Percentiles rank a stretch among this genome's conserved stretches.
Evolutionary conservation across 2,113 vertebrate genomes (phyloP).

Genomic region (Neogobius melanostomus): DNA sequence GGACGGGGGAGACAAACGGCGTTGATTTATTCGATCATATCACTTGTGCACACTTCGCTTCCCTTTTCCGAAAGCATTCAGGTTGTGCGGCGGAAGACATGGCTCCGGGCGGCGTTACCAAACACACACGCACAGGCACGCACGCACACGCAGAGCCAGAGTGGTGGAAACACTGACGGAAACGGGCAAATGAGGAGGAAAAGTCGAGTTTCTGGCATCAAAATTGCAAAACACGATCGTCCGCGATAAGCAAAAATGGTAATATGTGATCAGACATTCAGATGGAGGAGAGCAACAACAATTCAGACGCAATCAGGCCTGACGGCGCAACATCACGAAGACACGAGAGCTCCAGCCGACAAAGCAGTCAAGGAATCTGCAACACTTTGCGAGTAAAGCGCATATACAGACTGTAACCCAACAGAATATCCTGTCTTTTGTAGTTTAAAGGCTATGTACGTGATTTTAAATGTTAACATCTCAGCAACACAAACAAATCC

Average conservation of each 20-base stretch:
- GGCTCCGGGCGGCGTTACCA: conserved; percentile 52
- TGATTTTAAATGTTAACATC: too few species aligned
- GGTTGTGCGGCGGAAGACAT: conserved; percentile 61
- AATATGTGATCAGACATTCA: conserved; percentile 7
- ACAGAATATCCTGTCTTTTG: too few species aligned
- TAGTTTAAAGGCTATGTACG: too few species aligned
- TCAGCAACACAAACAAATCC: too few species aligned
- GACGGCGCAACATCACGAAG: neutral
- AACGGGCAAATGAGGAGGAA: conserved; percentile 1
- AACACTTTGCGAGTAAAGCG: too few species aligned
- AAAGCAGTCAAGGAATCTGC: neutral
- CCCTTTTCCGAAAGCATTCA: conserved; percentile 73
- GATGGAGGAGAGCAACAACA: neutral
- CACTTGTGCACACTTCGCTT: conserved; percentile 72
- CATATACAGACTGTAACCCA: too few species aligned
- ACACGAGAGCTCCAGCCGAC: neutral
- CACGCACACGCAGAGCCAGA: neutral
- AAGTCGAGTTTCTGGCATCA: neutral
- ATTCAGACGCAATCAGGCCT: neutral
- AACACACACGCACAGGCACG: neutral
- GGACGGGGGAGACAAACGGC: conserved; percentile 47
- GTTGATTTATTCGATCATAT: conserved; percentile 78
- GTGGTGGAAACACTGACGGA: neutral
- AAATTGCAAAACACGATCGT: conserved; percentile 6
- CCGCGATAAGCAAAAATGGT: conserved; percentile 3